Base-by-base conservation (phyloP, 2,888 invertebrate genomes). In the Allolobophora icterica region DNA sequence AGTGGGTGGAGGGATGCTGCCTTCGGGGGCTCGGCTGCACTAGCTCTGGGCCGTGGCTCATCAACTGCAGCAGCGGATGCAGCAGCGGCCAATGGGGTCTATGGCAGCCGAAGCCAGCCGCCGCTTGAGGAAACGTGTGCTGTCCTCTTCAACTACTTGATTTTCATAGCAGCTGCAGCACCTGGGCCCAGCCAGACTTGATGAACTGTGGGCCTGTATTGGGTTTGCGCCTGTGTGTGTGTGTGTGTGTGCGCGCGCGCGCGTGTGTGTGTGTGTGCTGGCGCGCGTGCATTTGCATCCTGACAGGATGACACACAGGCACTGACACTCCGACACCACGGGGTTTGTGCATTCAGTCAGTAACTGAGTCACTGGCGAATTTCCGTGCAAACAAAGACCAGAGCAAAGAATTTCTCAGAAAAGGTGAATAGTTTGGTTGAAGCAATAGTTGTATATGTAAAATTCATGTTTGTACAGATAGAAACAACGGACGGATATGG, bases 171-270 rank as follows among this genome's bases (percentile, higher is more conserved):
- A n/a, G 71, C 71, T 71, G 71, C 71, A 11, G 71, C 71, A 71
- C 71, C 71, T 71, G 71, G n/a, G 71, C n/a, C 21, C n/a, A n/a
- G 30, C 30, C 35, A 71, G 35, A 71, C 71, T 35, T 45, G 90
- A 38, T 40, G 35, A 52, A 58, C 38, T 58, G 71, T 71, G 90
- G 33, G 71, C n/a, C 58, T 90, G 90, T 45, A 33, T n/a, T 71
- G 71, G 52, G 90, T 71, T 33, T 71, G 71, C 24, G 35, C 71
- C 71, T 71, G 30, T 35, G 90, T 45, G 90, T 17, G 90, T 33
- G 58, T 35, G 90, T 33, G 90, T 71, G 71, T 24, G 58, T 90
- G 90, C n/a, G 58, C n/a, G n/a, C n/a, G n/a, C n/a, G n/a, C n/a
- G n/a, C n/a, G 30, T 35, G 90, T 45, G 90, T 17, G 90, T 33